phyloP scores from a whole-genome alignment of 2,888 invertebrate species.

The Biston stratarius region DNA sequence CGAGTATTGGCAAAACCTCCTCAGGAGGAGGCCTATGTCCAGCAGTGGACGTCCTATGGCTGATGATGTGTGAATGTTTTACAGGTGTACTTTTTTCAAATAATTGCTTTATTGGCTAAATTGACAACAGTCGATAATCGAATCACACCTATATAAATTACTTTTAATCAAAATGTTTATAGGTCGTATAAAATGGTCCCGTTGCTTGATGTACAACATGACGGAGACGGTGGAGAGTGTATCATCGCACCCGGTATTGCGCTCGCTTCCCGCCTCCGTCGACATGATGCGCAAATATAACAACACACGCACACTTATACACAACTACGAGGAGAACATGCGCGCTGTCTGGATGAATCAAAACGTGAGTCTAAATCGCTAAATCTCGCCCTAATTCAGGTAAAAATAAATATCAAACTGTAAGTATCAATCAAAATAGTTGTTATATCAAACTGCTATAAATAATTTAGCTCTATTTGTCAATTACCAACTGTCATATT shows the following conservation, averaged over 20 bases:
- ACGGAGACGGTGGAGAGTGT: constrained; percentile 93
- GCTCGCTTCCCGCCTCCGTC: constrained; percentile 89
- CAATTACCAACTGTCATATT: too few species aligned
- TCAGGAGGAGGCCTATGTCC: too few species aligned
- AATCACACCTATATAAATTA: background rate
- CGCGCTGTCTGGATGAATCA: constrained; percentile 94
- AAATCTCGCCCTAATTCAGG: background rate
- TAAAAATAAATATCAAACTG: background rate
- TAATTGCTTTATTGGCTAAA: too few species aligned
- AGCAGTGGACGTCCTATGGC: too few species aligned
- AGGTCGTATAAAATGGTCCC: constrained; percentile 93
- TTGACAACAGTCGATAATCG: background rate
- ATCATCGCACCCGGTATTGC: constrained; percentile 90
- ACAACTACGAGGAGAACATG: constrained; percentile 92
- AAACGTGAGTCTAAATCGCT: constrained; percentile 88
- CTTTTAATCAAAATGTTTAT: background rate
- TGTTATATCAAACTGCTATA: too few species aligned
- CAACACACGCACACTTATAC: constrained; percentile 90
- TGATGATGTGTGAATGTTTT: too few species aligned
- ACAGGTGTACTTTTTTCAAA: too few species aligned
- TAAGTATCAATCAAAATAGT: background rate
- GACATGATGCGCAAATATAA: constrained; percentile 92
- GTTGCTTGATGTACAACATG: constrained; percentile 93
- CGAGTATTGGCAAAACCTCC: too few species aligned
- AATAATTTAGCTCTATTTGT: too few species aligned